Percentiles rank a stretch among this genome's conserved stretches.
Evolutionary conservation across 1,140 invertebrate species (phyloP).

Genomic region (Phenacoccus solenopsis): DNA sequence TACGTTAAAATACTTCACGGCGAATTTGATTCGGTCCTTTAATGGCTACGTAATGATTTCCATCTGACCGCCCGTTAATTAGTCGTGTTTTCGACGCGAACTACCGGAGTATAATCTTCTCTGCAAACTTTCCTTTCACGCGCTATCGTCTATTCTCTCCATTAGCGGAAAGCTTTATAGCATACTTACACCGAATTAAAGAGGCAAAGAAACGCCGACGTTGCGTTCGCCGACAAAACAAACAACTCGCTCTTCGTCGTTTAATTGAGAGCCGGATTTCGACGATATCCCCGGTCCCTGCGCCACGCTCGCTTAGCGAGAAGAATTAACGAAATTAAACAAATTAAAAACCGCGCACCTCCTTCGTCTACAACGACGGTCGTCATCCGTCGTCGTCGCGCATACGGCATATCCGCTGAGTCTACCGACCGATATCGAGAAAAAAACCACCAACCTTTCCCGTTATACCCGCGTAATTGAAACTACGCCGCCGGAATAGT

Average conservation of each 20-base stretch:
- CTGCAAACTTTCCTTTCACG: neutral
- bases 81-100: neutral
- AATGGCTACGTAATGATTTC: neutral
- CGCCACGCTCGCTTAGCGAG: too few relatives aligned
- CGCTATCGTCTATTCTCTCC: neutral
- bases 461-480: neutral
- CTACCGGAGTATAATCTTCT: too few relatives aligned
- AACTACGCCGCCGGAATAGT: neutral
- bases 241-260: neutral
- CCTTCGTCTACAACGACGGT: too few relatives aligned
- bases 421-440: too few relatives aligned
- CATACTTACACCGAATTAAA: neutral
- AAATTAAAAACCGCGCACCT: neutral
- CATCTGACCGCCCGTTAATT: neutral
- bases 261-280: too few relatives aligned
- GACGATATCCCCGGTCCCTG: too few relatives aligned
- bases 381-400: neutral
- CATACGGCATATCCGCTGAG: too few relatives aligned
- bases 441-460: neutral
- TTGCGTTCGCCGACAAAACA: neutral
- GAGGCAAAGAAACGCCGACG: neutral
- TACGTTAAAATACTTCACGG: neutral
- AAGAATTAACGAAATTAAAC: constrained; percentile 3
- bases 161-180: neutral
- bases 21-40: neutral